Base-by-base conservation (phyloP, 2,888 invertebrate genomes). In the Ectobius pallidus region DNA sequence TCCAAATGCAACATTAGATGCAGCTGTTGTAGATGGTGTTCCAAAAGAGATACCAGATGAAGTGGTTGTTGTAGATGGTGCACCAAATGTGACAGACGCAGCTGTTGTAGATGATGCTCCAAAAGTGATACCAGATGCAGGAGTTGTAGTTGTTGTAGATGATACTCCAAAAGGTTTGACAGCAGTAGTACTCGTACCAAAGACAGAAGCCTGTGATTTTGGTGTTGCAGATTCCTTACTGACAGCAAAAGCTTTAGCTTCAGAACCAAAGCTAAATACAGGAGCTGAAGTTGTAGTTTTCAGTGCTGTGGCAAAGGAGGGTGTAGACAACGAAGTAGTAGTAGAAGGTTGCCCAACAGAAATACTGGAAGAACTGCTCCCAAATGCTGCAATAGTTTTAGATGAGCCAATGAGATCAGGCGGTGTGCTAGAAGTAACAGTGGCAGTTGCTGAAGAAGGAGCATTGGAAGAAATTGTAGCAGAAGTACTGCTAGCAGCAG, bases 391-490 rank as follows among this genome's bases (percentile, higher is more conserved):
- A 22, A 58, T 30, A 16, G 34, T 4, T 18, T 55, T 68, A 3
- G 67, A 7, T 44, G 70, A 11, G 7, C 65, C 65, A 55, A 55
- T 65, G 14, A 71, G 7, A 52, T 25, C 6, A 11, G 70, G 44
- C 25, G 44, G 4, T 25, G 61, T 11, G 25, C 25, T 44, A 9
- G 30, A 9, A 4, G 46, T 25, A 27, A 30, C 7, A 39, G 42
- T 7, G n/a, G 58, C 25, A 7, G 69, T 49, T 25, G 25, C 58
- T 14, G 58, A 16, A 25, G 58, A 18, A 9, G 58, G 9, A 2
- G 18, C 18, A 7, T 16, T 34, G 14, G 22, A 4, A 69, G 34
- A 9, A 39, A 20, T 11, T 30, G 20, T 52, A 52, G 9, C 14
- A 52, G 32, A 18, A 22, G 22, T 42, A 32, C 30, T 55, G 4